Conservation (phyloP, 2,888 invertebrate species). For the Phasia obesa region DNA sequence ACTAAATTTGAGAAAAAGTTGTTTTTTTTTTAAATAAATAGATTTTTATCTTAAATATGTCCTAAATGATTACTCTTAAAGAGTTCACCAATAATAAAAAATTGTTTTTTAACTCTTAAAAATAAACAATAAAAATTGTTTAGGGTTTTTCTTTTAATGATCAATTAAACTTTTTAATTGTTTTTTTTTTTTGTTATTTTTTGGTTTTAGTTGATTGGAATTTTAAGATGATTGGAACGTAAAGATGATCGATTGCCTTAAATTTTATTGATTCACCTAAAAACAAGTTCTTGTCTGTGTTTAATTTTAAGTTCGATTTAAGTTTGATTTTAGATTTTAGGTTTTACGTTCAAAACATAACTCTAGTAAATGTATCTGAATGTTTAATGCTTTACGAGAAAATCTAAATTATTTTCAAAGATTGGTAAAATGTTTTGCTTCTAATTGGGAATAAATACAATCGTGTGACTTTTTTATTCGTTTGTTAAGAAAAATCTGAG, state of each 20-base stretch:
- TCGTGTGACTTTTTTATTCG: too few relatives aligned
- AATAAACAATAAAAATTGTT: conserved; percentile 22
- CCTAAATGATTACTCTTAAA: not conserved
- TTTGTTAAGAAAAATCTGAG: too few relatives aligned
- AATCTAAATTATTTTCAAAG: too few relatives aligned
- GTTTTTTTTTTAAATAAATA: not conserved
- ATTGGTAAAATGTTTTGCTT: too few relatives aligned
- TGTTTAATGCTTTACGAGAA: too few relatives aligned
- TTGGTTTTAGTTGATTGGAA: not conserved
- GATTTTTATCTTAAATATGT: not conserved
- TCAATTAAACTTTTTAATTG: conserved; percentile 13
- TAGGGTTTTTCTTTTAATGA: not conserved
- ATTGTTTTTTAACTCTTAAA: not conserved
- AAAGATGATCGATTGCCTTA: not conserved
- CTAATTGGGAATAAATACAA: too few relatives aligned
- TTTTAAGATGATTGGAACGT: not conserved
- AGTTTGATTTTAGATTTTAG: too few relatives aligned
- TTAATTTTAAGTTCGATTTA: too few relatives aligned
- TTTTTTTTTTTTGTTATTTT: not conserved
- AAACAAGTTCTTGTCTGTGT: too few relatives aligned
- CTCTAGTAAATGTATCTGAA: too few relatives aligned
- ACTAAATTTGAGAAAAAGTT: not conserved
- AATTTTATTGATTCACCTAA: too few relatives aligned
- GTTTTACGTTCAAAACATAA: too few relatives aligned
- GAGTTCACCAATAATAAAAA: not conserved